These are phyloP conservation scores for Pandemis heparana DNA, from an alignment of 2,888 invertebrate species.

Conservation along the genomic window DNA sequence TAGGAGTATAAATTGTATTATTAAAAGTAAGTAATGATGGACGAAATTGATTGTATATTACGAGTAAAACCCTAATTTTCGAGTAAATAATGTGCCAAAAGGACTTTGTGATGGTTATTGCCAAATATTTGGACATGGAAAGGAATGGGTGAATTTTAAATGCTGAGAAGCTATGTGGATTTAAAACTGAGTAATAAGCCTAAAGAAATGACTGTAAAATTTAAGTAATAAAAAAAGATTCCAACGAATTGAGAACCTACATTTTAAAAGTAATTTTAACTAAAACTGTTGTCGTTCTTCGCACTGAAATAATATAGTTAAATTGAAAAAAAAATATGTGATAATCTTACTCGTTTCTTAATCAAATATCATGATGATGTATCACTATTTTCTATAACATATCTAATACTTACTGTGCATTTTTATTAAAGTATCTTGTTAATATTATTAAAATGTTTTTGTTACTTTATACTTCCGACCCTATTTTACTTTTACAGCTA, in stretches of 20 bases:
- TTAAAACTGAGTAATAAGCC: not conserved
- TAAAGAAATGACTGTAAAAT: conserved; percentile 4
- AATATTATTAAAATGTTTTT: conserved; percentile 55
- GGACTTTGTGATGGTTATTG: conserved; percentile 10
- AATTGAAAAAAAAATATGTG: conserved; percentile 56
- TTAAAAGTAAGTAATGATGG: not conserved
- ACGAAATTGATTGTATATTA: not conserved
- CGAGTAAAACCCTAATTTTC: not conserved
- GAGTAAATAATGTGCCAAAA: conserved; percentile 8
- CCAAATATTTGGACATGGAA: conserved; percentile 12
- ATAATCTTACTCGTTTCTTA: conserved; percentile 61
- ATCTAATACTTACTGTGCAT: conserved; percentile 66
- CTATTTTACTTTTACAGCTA: not conserved
- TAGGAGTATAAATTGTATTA: not conserved
- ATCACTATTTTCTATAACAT: conserved; percentile 60
- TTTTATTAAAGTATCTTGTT: conserved; percentile 61
- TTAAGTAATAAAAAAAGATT: conserved; percentile 8
- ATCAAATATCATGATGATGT: conserved; percentile 53
- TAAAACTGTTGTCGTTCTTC: conserved; percentile 38
- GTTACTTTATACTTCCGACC: conserved; percentile 45
- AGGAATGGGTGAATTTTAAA: not conserved
- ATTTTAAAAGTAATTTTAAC: not conserved
- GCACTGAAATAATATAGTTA: conserved; percentile 49
- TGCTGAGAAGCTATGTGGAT: not conserved
- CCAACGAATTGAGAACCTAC: too few relatives aligned